Evolutionary conservation across 1,140 invertebrate species (phyloP), one percentile per base, ranked within the genome.

Genomic region (Wasmannia auropunctata): DNA sequence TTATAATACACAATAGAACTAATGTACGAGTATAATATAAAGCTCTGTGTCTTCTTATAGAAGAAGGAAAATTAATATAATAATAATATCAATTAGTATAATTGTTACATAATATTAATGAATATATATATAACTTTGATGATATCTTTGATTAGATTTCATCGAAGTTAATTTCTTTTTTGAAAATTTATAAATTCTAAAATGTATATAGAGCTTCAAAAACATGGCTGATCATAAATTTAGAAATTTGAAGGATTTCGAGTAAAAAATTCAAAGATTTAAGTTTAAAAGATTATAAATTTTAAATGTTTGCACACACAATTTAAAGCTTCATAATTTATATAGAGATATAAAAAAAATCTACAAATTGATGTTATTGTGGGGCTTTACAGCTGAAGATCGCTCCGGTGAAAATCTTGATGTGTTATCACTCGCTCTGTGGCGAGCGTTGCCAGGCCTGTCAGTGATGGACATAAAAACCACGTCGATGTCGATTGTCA

Each of bases 401-500:
- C 19, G 63, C 51, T 60, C 22, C 11, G 16, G 19, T 1, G 14
- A 60, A n/a, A 51, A 62, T 76, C 80, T 84, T 65, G 31, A 7
- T 31, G 49, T 28, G 58, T 58, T 85, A 70, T 85, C 54, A 19
- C 19, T 31, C 7, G 19, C 7, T 63, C 25, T 70, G 63, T 49
- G 56, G 46, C 81, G 51, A 79, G 70, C 87, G 65, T n/a, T n/a
- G n/a, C n/a, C n/a, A n/a, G n/a, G n/a, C n/a, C 67, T 70, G 89
- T 81, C 2, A 56, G 69, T 65, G 70, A 76, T 74, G 70, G 56
- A 84, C 84, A 86, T 90, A 80, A 87, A 91, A 91, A 72, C 79
- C 63, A 77, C 79, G 79, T 84, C 63, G 49, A 80, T 70, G 85
- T 86, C 75, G 88, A 88, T 90, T 89, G 85, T 84, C 86, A 37